Base-by-base conservation (phyloP, 2,113 vertebrate species). In the Chroicocephalus ridibundus region DNA sequence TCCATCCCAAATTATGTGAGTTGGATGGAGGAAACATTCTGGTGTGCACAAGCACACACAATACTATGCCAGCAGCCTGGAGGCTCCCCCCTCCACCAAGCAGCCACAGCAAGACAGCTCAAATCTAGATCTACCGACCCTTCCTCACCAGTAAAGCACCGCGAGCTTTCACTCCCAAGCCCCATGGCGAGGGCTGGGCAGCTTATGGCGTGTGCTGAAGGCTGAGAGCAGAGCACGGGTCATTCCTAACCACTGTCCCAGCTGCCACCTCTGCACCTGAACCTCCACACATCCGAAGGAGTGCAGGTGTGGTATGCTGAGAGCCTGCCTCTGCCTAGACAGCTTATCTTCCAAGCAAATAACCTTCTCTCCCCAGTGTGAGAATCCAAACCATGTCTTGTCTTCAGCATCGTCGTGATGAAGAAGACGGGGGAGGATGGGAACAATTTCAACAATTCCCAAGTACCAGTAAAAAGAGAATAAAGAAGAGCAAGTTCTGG, bases 301-400 rank as follows among this genome's bases (percentile, higher is more conserved):
- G 40, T 3, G 1, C 34, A 40, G 19, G 34, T 38, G 38, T 1
- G 0, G 36, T 1, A 0, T 13, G 16, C 29, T 3, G 14, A n/a
- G 54, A 36, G 11, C 6, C 25, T 6, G 3, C 17, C 42, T 55
- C 69, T 49, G 54, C n/a, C 54, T 29, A 72, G 15, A 14, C 4
- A 15, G 17, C 10, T 6, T 36, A 54, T 16, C 20, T 47, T 46
- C 60, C 54, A 70, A 32, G 31, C 3, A 87, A 87, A 94, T 5
- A 80, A 36, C 18, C 31, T 49, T 46, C 74, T 54, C 27, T 47
- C 32, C 42, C 47, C 60, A 26, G 26, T 19, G 7, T 13, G 52
- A 79, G 52, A 66, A 54, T 58, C 27, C 69, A 84, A 82, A 68
- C 14, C 22, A 26, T 1, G 13, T n/a, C 32, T 42, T 25, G 16